These are phyloP conservation scores for Megalurothrips usitatus DNA, from an alignment of 2,888 invertebrate species.

Conservation along the genomic window DNA sequence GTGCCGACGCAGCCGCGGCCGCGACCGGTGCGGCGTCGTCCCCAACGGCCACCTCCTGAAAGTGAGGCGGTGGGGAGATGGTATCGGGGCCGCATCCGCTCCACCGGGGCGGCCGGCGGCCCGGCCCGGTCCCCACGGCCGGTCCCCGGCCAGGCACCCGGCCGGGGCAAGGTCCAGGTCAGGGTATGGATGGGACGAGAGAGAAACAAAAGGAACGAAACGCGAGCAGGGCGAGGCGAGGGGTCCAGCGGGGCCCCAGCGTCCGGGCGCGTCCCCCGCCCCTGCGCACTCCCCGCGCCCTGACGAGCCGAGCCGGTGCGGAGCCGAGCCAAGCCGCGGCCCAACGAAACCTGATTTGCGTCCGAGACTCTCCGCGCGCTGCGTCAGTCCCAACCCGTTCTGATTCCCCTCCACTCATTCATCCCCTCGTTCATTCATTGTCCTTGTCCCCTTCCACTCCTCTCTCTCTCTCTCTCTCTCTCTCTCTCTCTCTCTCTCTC, in stretches of 20 bases:
- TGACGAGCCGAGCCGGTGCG: too few species aligned
- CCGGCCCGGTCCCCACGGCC: too few species aligned
- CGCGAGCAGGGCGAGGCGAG: conserved; percentile 41
- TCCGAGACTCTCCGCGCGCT: not conserved
- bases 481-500: not conserved
- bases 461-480: not conserved
- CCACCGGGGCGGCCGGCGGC: conserved; percentile 35
- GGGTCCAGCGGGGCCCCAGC: conserved; percentile 44
- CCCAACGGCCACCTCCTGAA: not conserved
- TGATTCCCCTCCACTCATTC: conserved; percentile 38
- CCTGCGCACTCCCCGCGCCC: too few species aligned
- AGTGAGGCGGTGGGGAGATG: not conserved
- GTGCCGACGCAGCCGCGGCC: not conserved
- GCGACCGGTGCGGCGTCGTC: not conserved
- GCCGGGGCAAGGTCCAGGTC: too few species aligned
- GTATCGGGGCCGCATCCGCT: conserved; percentile 33
- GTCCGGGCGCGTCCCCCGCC: not conserved
- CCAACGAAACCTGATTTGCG: conserved; percentile 1
- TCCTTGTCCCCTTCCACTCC: not conserved
- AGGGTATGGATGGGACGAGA: too few species aligned
- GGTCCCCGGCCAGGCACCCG: too few species aligned
- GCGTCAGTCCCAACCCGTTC: too few species aligned
- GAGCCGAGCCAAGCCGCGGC: not conserved
- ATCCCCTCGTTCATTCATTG: not conserved
- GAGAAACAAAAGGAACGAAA: too few species aligned